These are phyloP conservation scores for Dermatophagoides farinae DNA, from an alignment of 1,140 invertebrate species.

Conservation along the genomic window DNA sequence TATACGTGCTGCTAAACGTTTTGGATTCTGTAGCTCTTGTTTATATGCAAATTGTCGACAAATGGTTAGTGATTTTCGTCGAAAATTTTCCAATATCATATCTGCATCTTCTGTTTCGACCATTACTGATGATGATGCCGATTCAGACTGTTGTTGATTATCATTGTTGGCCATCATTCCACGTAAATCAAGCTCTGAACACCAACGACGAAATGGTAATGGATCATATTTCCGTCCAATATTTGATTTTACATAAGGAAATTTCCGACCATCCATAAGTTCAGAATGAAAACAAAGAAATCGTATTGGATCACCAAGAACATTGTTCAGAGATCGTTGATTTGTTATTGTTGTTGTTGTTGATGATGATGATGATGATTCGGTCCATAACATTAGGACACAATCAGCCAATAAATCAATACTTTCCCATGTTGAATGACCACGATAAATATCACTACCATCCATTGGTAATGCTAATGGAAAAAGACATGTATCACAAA, in stretches of 20 bases:
- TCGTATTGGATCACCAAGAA: background rate
- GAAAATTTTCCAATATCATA: too few species aligned
- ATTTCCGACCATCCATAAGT: background rate
- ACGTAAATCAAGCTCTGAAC: background rate
- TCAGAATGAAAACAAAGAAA: background rate
- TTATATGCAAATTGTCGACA: background rate
- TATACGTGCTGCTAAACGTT: background rate
- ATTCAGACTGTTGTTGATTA: too few species aligned
- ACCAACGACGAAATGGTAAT: background rate
- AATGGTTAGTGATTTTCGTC: background rate
- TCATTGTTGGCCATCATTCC: background rate
- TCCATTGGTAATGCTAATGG: slow-evolving; percentile 10
- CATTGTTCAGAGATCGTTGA: background rate
- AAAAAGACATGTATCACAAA: slow-evolving; percentile 6
- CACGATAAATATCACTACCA: slow-evolving; percentile 8
- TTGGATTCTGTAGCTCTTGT: slow-evolving; percentile 1
- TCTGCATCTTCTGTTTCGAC: background rate
- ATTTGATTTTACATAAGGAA: too few species aligned
- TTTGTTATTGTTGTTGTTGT: background rate
- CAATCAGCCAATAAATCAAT: slow-evolving; percentile 7
- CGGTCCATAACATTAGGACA: slow-evolving; percentile 2
- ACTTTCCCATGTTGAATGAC: slow-evolving; percentile 4
- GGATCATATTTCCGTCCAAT: background rate
- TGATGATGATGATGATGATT: background rate
- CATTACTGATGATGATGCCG: too few species aligned